Base-by-base conservation (phyloP, 2,888 invertebrate genomes). In the Ypsolopha sequella region DNA sequence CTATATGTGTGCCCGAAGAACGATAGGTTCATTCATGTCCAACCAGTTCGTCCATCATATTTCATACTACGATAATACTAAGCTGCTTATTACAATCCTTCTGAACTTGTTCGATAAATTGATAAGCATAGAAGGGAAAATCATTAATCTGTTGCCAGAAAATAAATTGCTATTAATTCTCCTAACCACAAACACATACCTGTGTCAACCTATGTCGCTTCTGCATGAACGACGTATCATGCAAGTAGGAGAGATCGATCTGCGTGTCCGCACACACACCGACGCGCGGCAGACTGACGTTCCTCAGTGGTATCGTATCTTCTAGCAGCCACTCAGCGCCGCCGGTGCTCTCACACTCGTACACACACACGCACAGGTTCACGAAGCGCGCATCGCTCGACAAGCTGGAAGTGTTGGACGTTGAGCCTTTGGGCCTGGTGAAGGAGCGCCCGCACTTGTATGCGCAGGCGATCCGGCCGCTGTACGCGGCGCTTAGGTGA, bases 331-430 rank as follows among this genome's bases (percentile, higher is more conserved):
- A 99, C 66, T 94, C 94, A 41, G 93, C 93, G 53, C 95, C 98
- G 48, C 85, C 99, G 6, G 98, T 98, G 58, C 98, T 98, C 82
- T 99, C 99, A 74, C 99, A 99, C 76, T 99, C 99, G 81, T 98
- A 99, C 58, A 99, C 98, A 45, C 97, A 96, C 7, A 99, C 97
- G 77, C 95, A 94, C 1, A 96, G 87, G 73, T 96, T 96, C 33
- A 96, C 95, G 73, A 93, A 96, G 52, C 96, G 89, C 1, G 94
- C 94, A 68, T 87, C 87, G 0, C 54, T 39, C 0, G 76, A 67
- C 7, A 65, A 57, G 24, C 59, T 70, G 0, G 92, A 92, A 6
- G 92, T 80, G 58, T 94, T 93, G 10, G 93, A 91, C 63, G 91
- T 91, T 11, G 94, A 94, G 59, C 93, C 93, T 69, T 97, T 96